Conservation (phyloP, 2,113 vertebrate species). For the Machaerirhynchus nigripectus region DNA sequence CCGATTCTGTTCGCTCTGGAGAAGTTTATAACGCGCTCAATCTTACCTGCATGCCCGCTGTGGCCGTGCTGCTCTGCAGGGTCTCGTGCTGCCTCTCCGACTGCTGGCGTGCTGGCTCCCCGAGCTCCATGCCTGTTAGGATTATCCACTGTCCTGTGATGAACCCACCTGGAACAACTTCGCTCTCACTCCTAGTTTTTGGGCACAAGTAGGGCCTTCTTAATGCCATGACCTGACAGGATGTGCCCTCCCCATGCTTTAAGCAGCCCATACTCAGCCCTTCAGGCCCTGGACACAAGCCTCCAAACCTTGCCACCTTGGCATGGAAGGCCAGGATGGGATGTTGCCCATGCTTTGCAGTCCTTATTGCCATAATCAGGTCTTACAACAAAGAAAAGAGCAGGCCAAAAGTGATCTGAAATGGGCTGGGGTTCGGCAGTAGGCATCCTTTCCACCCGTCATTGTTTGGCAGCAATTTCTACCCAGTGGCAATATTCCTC, state of each 20-base stretch:
- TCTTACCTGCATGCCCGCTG: not conserved
- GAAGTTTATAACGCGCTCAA: not conserved
- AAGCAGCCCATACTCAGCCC: not conserved
- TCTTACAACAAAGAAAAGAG: not conserved
- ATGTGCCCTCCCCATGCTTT: not conserved
- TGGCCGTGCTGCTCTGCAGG: not conserved
- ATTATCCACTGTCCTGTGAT: fast-evolving
- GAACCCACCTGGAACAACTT: not conserved
- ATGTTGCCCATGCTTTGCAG: not conserved
- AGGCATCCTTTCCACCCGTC: not conserved
- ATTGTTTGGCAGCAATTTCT: slow-evolving; percentile 34
- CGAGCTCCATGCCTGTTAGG: fast-evolving
- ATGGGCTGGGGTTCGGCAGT: not conserved
- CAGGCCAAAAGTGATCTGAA: slow-evolving; percentile 2
- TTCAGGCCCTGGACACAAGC: not conserved
- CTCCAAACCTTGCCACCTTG: not conserved
- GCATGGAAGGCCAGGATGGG: not conserved
- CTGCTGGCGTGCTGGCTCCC: fast-evolving
- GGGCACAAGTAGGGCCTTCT: not conserved
- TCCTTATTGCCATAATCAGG: not conserved
- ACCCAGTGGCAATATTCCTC: not conserved
- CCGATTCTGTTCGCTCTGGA: not conserved
- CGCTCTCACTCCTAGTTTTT: not conserved
- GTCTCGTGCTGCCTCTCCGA: not conserved
- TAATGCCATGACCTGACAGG: not conserved